Conservation (phyloP, 2,888 invertebrate species). For the Apamea anceps region DNA sequence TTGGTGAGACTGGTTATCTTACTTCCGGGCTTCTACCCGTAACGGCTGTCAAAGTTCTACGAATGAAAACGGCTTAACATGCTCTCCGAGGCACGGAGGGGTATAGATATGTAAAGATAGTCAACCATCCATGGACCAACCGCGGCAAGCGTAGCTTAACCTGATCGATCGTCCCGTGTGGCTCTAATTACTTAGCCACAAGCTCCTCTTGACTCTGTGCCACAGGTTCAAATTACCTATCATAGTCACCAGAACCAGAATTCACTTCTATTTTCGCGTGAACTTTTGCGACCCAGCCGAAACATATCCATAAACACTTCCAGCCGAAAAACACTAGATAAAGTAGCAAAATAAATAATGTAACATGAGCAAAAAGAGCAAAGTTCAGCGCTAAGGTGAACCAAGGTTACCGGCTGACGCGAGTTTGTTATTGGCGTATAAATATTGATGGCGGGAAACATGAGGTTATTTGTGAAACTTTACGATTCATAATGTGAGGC, state of each 20-base stretch:
- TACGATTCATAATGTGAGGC: slow-evolving; percentile 6
- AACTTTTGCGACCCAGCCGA: neutral
- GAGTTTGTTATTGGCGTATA: slow-evolving; percentile 17
- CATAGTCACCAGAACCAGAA: neutral
- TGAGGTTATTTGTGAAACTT: slow-evolving; percentile 11
- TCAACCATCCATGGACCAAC: no score
- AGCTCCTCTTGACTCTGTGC: no score
- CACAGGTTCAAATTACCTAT: neutral
- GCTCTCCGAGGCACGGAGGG: no score
- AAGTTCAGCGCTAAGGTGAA: slow-evolving; percentile 42
- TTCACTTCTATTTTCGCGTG: neutral
- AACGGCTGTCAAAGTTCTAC: no score
- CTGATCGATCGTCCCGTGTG: no score
- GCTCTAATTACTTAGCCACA: no score
- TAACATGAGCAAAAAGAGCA: slow-evolving; percentile 25
- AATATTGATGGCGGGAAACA: slow-evolving; percentile 29
- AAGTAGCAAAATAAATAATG: slow-evolving; percentile 24
- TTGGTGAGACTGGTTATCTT: no score
- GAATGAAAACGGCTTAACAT: no score
- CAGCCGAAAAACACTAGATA: neutral
- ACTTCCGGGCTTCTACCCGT: no score
- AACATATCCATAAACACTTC: neutral
- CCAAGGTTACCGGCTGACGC: slow-evolving; percentile 32
- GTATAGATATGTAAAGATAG: no score
- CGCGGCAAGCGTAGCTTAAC: no score